Percentiles rank a stretch among this genome's conserved stretches.
Conservation (phyloP, 2,113 vertebrate species). For the Seriola rivoliana region DNA sequence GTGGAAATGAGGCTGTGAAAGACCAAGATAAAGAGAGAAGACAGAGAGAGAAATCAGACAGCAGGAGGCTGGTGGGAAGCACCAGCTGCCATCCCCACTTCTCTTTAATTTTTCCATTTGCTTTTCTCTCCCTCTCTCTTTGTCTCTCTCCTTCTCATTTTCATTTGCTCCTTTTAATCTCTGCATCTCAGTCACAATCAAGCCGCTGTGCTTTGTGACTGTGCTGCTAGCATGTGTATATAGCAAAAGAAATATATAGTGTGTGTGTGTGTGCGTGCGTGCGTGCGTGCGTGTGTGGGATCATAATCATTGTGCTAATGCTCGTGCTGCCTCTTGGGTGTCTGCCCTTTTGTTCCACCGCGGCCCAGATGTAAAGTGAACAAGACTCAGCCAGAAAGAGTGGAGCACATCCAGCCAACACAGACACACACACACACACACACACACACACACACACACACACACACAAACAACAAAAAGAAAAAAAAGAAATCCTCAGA, state of each 20-base stretch:
- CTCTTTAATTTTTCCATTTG: constrained; percentile 28
- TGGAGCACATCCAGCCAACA: constrained; percentile 27
- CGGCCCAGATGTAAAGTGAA: constrained; percentile 44
- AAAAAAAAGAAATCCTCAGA: background rate
- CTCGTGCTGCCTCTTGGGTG: constrained; percentile 35
- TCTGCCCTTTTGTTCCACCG: constrained; percentile 64
- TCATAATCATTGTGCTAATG: constrained; percentile 37
- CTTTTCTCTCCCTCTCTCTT: constrained; percentile 6
- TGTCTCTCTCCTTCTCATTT: background rate
- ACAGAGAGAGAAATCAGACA: constrained; percentile 51
- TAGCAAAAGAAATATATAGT: too few relatives aligned
- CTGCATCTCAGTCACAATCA: constrained; percentile 40
- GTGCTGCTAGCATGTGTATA: constrained; percentile 1
- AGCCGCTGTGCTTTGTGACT: constrained; percentile 26
- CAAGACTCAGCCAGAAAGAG: constrained; percentile 28
- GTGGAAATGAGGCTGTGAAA: constrained; percentile 31
- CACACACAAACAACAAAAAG: too few relatives aligned
- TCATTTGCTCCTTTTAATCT: constrained; percentile 25
- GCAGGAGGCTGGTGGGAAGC: constrained; percentile 70
- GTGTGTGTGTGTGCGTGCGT: background rate
- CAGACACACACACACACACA: background rate
- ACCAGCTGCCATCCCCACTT: constrained; percentile 57
- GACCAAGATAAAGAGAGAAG: constrained; percentile 39
- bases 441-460: background rate
- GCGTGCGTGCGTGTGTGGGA: background rate